Percentiles rank a stretch among this genome's conserved stretches.
phyloP scores from a whole-genome alignment of 2,113 vertebrate genomes.

The Pogonocichla stellata region DNA sequence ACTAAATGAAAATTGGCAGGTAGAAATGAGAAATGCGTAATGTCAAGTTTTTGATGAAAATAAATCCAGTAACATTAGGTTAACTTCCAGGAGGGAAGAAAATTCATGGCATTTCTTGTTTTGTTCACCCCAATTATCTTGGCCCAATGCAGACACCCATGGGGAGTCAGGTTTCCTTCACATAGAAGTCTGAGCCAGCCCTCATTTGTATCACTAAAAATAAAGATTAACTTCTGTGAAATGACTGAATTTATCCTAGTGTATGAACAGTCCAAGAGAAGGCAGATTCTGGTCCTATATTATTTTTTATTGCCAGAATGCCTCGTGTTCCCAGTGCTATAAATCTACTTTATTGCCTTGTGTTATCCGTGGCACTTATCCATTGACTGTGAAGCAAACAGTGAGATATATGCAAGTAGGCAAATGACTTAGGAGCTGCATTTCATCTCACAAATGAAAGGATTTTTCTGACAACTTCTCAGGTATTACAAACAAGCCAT shows the following conservation, averaged over 20 bases:
- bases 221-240: constrained; percentile 39
- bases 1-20: background rate
- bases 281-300: background rate
- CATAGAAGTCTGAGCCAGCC: background rate
- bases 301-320: constrained; percentile 30
- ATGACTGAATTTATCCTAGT: constrained; percentile 20
- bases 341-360: constrained; percentile 18
- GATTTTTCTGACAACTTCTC: constrained; percentile 12
- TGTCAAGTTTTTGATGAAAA: background rate
- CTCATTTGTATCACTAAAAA: background rate
- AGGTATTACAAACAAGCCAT: background rate
- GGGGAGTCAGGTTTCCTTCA: background rate
- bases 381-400: background rate
- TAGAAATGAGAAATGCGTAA: background rate
- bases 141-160: background rate
- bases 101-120: background rate
- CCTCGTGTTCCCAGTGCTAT: background rate
- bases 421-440: background rate
- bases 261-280: constrained; percentile 10
- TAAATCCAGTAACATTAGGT: background rate
- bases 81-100: background rate
- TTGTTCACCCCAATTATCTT: background rate
- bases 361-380: constrained; percentile 22
- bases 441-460: constrained; percentile 22
- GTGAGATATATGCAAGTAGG: background rate